Evolutionary conservation across 1,140 invertebrate species (phyloP).

Genomic region (Tetranychus cinnabarinus): DNA sequence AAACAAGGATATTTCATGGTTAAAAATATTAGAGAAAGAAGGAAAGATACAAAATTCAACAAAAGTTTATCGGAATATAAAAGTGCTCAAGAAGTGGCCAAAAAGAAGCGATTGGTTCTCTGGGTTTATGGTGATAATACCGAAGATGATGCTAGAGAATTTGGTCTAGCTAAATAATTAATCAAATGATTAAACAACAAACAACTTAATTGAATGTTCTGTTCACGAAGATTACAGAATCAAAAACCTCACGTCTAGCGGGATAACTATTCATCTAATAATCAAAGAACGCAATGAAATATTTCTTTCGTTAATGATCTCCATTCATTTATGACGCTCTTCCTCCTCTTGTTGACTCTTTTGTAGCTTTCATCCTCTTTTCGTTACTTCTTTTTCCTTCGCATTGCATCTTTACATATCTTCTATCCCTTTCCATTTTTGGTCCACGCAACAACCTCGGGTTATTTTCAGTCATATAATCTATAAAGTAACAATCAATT

Average conservation of each 20-base stretch:
- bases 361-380: not conserved
- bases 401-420: not conserved
- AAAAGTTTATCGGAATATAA: slow-evolving; percentile 56
- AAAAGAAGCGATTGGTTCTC: slow-evolving; percentile 48
- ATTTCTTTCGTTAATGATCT: too few relatives aligned
- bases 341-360: too few relatives aligned
- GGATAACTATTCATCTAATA: too few relatives aligned
- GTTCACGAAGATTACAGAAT: too few relatives aligned
- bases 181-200: too few relatives aligned
- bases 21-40: slow-evolving; percentile 37
- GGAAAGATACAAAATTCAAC: slow-evolving; percentile 48
- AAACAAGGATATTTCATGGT: slow-evolving; percentile 58
- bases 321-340: too few relatives aligned
- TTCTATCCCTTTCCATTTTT: not conserved
- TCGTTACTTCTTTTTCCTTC: not conserved
- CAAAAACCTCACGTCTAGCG: too few relatives aligned
- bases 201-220: too few relatives aligned
- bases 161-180: slow-evolving; percentile 19
- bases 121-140: slow-evolving; percentile 92
- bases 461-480: not conserved
- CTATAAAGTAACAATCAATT: not conserved
- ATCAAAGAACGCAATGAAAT: too few relatives aligned
- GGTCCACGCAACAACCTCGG: not conserved
- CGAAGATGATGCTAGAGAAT: slow-evolving; percentile 79
- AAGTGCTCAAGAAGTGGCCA: slow-evolving; percentile 57